Evolutionary conservation across 2,797 vertebrate species (phyloP).

Genomic region (Merluccius polli): DNA sequence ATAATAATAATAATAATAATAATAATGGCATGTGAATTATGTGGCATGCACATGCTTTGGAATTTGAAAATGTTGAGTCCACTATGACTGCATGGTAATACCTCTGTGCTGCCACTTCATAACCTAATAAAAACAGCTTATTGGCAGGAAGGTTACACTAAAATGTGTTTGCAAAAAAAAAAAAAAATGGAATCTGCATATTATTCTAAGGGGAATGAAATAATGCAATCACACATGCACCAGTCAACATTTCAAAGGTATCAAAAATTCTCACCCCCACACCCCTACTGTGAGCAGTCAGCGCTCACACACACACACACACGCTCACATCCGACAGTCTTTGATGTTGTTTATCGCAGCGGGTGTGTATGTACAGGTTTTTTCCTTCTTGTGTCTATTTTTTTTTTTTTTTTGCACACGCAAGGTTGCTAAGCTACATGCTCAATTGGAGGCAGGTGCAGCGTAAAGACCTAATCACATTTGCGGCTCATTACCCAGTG

Average conservation of each 20-base stretch:
- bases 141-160: background rate
- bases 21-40: background rate
- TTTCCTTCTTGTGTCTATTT: conserved; percentile 8
- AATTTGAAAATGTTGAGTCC: background rate
- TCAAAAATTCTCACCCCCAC: conserved; percentile 15
- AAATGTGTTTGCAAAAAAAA: background rate
- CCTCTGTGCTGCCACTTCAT: background rate
- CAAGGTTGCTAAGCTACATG: conserved; percentile 57
- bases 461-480: conserved; percentile 75
- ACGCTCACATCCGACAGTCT: conserved; percentile 32
- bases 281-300: background rate
- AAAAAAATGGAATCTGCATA: background rate
- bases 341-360: conserved; percentile 45
- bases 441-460: conserved; percentile 74
- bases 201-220: conserved; percentile 27
- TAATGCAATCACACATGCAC: conserved; percentile 48
- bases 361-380: conserved; percentile 50
- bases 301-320: background rate
- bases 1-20: background rate
- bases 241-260: conserved; percentile 50
- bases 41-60: background rate
- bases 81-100: background rate
- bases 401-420: background rate
- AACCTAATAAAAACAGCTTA: background rate
- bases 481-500: conserved; percentile 71